phyloP scores from a whole-genome alignment of 2,797 vertebrate species.

The Hydrolagus colliei region DNA sequence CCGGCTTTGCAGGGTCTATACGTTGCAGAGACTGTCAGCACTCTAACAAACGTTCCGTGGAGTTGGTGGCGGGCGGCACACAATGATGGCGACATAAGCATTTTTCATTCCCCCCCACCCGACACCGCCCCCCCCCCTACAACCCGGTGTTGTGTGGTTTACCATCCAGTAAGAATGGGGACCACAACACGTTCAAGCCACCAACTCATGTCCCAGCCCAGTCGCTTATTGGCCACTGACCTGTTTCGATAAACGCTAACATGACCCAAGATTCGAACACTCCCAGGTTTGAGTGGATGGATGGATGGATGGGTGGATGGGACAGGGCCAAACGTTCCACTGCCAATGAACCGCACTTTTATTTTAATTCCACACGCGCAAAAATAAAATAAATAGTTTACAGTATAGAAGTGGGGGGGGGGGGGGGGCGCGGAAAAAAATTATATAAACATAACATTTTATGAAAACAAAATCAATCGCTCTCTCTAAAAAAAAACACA shows the following conservation, averaged over 20 bases:
- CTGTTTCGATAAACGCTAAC: neutral
- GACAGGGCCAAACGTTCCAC: constrained; percentile 1
- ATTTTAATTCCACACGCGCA: constrained; percentile 16
- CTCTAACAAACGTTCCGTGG: no score
- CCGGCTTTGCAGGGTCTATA: no score
- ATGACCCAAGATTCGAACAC: no score
- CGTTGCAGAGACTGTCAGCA: no score
- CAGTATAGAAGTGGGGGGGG: neutral
- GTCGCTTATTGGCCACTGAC: neutral
- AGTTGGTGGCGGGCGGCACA: no score
- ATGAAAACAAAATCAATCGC: neutral
- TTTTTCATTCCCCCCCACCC: no score
- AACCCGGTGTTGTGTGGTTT: no score
- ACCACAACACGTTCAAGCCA: neutral
- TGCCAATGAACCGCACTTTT: neutral
- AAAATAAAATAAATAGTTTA: constrained; percentile 17
- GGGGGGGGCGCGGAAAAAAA: neutral
- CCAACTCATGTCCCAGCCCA: neutral
- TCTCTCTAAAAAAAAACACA: neutral
- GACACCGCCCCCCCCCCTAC: no score
- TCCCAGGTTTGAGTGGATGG: no score
- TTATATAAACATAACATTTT: constrained; percentile 23
- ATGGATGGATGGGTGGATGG: no score
- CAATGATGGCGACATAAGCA: no score
- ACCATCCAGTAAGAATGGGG: no score